These are phyloP conservation scores for Volucella zonaria DNA, from an alignment of 2,888 invertebrate species.

Conservation along the genomic window DNA sequence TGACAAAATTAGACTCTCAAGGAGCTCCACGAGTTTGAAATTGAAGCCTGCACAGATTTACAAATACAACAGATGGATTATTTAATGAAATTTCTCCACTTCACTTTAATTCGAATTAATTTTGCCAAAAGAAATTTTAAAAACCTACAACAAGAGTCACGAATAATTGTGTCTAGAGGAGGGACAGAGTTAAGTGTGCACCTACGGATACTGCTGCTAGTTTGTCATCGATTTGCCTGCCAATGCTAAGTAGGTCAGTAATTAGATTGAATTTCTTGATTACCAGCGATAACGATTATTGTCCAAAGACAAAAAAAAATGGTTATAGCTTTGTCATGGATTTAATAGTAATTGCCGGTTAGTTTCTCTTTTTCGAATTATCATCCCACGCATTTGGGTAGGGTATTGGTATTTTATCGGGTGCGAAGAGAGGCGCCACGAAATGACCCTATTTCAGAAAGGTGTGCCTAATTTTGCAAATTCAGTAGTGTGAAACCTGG, in stretches of 20 bases:
- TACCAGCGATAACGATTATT: conserved; percentile 42
- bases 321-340: conserved; percentile 31
- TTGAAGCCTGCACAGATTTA: conserved; percentile 20
- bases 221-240: conserved; percentile 32
- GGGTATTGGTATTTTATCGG: neutral
- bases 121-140: conserved; percentile 17
- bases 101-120: conserved; percentile 1
- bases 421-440: conserved; percentile 8
- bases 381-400: conserved; percentile 26
- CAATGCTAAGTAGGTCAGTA: conserved; percentile 46
- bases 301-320: conserved; percentile 13
- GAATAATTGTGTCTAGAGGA: neutral
- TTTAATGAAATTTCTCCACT: conserved; percentile 22
- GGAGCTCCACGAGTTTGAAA: conserved; percentile 39
- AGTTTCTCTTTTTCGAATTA: neutral
- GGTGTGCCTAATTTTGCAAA: conserved; percentile 39
- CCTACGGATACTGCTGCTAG: conserved; percentile 14
- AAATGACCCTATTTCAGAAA: conserved; percentile 32
- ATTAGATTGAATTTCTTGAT: conserved; percentile 47
- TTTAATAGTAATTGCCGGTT: conserved; percentile 10
- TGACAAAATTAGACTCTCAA: conserved; percentile 21
- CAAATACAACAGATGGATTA: neutral
- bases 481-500: conserved; percentile 4
- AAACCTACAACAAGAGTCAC: conserved; percentile 9
- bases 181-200: neutral